Percentiles rank a stretch among this genome's conserved stretches.
phyloP scores from a whole-genome alignment of 2,113 vertebrate genomes.

The Oplegnathus fasciatus region DNA sequence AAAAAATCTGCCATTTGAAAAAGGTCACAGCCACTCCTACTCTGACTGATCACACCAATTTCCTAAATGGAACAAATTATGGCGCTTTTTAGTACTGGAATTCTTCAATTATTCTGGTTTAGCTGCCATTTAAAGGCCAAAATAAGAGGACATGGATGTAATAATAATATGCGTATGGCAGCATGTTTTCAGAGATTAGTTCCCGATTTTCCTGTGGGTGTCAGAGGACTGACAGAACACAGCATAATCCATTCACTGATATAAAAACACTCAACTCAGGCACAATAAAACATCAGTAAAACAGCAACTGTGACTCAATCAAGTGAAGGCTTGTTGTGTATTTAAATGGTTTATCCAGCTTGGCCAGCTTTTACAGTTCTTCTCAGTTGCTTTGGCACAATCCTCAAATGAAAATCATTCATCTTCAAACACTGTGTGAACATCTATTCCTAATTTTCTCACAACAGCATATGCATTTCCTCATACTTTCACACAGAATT shows the following conservation, averaged over 20 bases:
- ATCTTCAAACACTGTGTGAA: slow-evolving; percentile 15
- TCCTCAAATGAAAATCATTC: background rate
- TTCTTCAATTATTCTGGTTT: background rate
- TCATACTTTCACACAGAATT: background rate
- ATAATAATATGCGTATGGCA: background rate
- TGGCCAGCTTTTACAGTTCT: background rate
- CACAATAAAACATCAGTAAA: slow-evolving; percentile 11
- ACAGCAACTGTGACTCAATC: background rate
- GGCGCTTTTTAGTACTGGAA: background rate
- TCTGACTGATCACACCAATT: background rate
- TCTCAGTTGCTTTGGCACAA: slow-evolving; percentile 16
- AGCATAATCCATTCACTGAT: slow-evolving; percentile 9
- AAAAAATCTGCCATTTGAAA: slow-evolving; percentile 28
- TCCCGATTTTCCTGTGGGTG: slow-evolving; percentile 22
- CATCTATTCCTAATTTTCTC: slow-evolving; percentile 7
- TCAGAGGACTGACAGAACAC: background rate
- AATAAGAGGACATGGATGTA: background rate
- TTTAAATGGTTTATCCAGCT: slow-evolving; percentile 1
- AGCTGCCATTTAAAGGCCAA: slow-evolving; percentile 19
- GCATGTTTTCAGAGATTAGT: slow-evolving; percentile 1
- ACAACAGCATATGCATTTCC: slow-evolving; percentile 8
- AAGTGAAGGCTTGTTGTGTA: background rate
- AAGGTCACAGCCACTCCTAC: slow-evolving; percentile 17
- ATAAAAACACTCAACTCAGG: slow-evolving; percentile 30
- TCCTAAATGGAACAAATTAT: slow-evolving; percentile 16